These are phyloP conservation scores for Drosophila antonietae DNA, from an alignment of 2,888 invertebrate genomes.

Conservation along the genomic window DNA sequence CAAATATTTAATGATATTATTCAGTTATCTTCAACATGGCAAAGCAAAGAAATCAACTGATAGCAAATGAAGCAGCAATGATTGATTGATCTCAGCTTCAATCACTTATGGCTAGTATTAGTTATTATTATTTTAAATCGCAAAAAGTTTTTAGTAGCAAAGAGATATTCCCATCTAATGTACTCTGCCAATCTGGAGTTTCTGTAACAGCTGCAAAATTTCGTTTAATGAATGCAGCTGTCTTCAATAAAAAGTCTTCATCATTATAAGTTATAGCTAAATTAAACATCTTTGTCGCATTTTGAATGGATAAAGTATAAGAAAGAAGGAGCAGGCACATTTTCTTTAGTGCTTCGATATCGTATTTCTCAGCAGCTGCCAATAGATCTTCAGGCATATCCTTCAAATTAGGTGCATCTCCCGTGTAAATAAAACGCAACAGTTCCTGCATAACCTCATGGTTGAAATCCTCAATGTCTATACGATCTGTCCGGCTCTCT, in stretches of 20 bases:
- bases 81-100: too few species aligned
- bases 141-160: too few species aligned
- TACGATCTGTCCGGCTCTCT: background rate
- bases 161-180: too few species aligned
- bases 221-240: background rate
- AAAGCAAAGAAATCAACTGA: too few species aligned
- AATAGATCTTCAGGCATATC: background rate
- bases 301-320: background rate
- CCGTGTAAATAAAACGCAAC: background rate
- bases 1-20: background rate
- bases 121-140: too few species aligned
- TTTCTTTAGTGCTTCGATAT: background rate
- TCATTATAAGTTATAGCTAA: background rate
- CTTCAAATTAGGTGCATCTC: background rate
- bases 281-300: background rate
- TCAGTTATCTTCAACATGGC: background rate
- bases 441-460: background rate
- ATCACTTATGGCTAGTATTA: too few species aligned
- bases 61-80: too few species aligned
- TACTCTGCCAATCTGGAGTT: background rate
- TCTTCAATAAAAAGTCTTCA: background rate
- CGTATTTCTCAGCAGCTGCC: background rate
- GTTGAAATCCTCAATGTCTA: background rate
- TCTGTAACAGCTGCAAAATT: background rate
- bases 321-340: background rate